A percentile compares a stretch with the other conserved stretches of the same genome.
These are phyloP conservation scores for Arrhamphus sclerolepis DNA, from an alignment of 2,797 vertebrate genomes.

Conservation along the genomic window DNA sequence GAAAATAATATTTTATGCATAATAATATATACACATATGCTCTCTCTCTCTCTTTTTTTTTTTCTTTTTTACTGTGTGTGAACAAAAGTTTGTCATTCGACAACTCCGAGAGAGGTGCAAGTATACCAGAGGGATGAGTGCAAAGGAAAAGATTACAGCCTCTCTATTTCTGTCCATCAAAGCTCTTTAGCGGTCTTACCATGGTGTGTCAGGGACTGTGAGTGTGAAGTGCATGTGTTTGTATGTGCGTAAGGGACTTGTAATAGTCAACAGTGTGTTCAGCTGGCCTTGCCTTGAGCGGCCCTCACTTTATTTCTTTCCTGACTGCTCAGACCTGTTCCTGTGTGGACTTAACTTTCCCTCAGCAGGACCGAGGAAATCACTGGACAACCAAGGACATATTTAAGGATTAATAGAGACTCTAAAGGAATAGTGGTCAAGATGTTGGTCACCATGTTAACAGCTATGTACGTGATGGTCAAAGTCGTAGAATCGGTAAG, in stretches of 20 bases:
- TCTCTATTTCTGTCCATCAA: constrained; percentile 81
- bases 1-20: too few species aligned
- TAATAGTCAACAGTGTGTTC: constrained; percentile 30
- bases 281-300: constrained; percentile 18
- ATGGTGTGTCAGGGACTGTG: constrained; percentile 50
- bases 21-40: not conserved
- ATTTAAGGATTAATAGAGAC: constrained; percentile 32
- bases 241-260: constrained; percentile 18
- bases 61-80: not conserved
- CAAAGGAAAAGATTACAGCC: constrained; percentile 75
- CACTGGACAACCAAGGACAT: constrained; percentile 9
- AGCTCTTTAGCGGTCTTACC: constrained; percentile 81
- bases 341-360: constrained; percentile 34
- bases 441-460: constrained; percentile 89
- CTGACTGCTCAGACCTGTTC: constrained; percentile 25
- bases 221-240: constrained; percentile 36
- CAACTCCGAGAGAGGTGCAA: constrained; percentile 19
- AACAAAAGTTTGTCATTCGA: constrained; percentile 7
- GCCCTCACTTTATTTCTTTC: constrained; percentile 7
- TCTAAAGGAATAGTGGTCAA: constrained; percentile 44
- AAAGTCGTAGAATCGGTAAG: constrained; percentile 84
- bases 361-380: constrained; percentile 30
- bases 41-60: not conserved
- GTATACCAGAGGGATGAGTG: constrained; percentile 69
- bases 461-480: constrained; percentile 86